Percentiles rank a stretch among this genome's conserved stretches.
Conservation (phyloP, 2,113 vertebrate genomes). For the Hylia prasina region DNA sequence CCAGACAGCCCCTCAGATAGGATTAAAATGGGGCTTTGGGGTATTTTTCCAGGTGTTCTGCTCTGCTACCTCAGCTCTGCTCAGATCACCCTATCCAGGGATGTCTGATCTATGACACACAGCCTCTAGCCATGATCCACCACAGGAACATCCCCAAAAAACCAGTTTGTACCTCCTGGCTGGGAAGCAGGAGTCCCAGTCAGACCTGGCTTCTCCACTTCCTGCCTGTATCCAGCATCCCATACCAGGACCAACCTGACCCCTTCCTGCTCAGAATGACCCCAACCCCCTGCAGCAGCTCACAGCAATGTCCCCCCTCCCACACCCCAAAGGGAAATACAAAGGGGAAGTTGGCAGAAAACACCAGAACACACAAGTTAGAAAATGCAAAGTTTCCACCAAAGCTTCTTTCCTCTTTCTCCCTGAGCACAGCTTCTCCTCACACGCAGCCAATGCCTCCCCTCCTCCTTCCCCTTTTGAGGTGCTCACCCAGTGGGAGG, state of each 20-base stretch:
- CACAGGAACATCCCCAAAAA: background rate
- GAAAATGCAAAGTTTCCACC: conserved; percentile 35
- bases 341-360: conserved; percentile 46
- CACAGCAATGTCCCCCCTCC: accelerated
- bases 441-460: accelerated
- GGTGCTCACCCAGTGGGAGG: accelerated
- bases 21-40: background rate
- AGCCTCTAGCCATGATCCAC: accelerated
- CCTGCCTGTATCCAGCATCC: background rate
- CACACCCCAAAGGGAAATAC: background rate
- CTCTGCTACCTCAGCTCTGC: background rate
- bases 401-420: background rate
- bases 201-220: background rate
- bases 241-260: accelerated
- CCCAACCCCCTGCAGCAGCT: background rate
- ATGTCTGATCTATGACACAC: background rate
- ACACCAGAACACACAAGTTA: background rate
- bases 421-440: background rate
- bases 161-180: accelerated
- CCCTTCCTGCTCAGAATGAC: accelerated
- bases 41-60: background rate
- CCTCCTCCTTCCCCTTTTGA: background rate
- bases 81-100: background rate
- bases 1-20: accelerated
- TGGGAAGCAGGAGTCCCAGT: accelerated